phyloP scores from a whole-genome alignment of 2,797 vertebrate genomes.

The Nannoperca australis region DNA sequence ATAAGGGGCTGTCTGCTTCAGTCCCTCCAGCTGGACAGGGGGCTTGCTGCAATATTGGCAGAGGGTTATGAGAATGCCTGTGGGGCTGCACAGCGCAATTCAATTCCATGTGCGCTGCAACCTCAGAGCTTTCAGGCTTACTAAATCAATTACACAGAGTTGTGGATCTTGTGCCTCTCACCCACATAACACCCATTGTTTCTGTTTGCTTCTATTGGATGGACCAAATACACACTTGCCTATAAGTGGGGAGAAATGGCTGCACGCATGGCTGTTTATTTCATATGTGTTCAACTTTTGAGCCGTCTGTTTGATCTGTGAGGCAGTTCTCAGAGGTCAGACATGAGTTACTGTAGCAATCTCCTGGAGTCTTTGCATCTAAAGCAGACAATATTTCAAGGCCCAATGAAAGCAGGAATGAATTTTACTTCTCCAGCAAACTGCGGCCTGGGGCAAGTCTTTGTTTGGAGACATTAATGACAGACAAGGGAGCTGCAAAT shows the following conservation, averaged over 20 bases:
- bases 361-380: slow-evolving; percentile 37
- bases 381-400: slow-evolving; percentile 56
- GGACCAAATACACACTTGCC: slow-evolving; percentile 42
- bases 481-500: slow-evolving; percentile 63
- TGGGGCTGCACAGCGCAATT: slow-evolving; percentile 65
- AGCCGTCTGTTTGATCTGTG: slow-evolving; percentile 31
- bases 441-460: slow-evolving; percentile 62
- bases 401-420: slow-evolving; percentile 35
- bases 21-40: slow-evolving; percentile 61
- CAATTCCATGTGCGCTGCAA: slow-evolving; percentile 73
- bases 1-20: slow-evolving; percentile 60
- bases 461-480: slow-evolving; percentile 73
- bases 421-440: slow-evolving; percentile 51
- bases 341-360: slow-evolving; percentile 38
- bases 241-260: slow-evolving; percentile 42
- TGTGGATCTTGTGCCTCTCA: slow-evolving; percentile 68
- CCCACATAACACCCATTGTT: slow-evolving; percentile 62
- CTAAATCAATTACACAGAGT: slow-evolving; percentile 85
- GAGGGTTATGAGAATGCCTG: slow-evolving; percentile 77
- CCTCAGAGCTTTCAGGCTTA: slow-evolving; percentile 79
- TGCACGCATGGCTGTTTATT: slow-evolving; percentile 28
- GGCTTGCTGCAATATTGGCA: slow-evolving; percentile 72
- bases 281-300: slow-evolving; percentile 35
- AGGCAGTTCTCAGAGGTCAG: slow-evolving; percentile 36
- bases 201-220: slow-evolving; percentile 45